These are phyloP conservation scores for Xenotilapia flavipinnis DNA, from an alignment of 2,113 vertebrate species.

Conservation along the genomic window DNA sequence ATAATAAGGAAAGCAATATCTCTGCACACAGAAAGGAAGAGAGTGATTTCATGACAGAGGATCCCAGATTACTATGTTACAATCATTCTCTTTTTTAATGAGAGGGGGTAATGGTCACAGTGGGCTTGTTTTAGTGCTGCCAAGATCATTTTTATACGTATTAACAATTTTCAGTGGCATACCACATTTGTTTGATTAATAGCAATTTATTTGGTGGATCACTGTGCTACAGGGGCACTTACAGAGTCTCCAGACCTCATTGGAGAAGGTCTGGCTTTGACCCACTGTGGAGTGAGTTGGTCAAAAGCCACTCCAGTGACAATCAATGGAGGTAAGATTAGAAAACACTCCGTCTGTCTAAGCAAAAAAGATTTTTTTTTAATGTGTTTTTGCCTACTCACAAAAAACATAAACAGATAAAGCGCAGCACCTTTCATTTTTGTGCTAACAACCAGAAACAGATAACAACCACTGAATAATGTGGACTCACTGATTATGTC, in stretches of 20 bases:
- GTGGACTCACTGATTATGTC: slow-evolving; percentile 88
- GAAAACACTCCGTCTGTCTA: not conserved
- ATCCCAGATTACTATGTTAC: not conserved
- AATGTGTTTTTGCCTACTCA: not conserved
- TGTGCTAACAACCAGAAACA: not conserved
- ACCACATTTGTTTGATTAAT: not conserved
- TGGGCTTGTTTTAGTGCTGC: not conserved
- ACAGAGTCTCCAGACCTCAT: not conserved
- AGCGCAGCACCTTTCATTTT: not conserved
- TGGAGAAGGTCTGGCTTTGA: not conserved
- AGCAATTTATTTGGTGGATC: not conserved
- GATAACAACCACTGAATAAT: not conserved
- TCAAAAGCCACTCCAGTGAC: not conserved
- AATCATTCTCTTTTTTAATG: not conserved
- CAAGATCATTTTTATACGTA: not conserved
- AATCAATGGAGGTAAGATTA: not conserved
- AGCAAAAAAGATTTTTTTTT: not conserved
- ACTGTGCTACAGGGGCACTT: not conserved
- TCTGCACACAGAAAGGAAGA: not conserved
- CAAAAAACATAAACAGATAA: not conserved
- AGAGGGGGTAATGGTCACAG: not conserved
- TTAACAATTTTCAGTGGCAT: not conserved
- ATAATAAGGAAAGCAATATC: not conserved
- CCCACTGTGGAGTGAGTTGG: not conserved
- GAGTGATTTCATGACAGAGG: not conserved